Evolutionary conservation across 1,140 invertebrate species (phyloP).

Genomic region (Pseudobourletiella spinata): DNA sequence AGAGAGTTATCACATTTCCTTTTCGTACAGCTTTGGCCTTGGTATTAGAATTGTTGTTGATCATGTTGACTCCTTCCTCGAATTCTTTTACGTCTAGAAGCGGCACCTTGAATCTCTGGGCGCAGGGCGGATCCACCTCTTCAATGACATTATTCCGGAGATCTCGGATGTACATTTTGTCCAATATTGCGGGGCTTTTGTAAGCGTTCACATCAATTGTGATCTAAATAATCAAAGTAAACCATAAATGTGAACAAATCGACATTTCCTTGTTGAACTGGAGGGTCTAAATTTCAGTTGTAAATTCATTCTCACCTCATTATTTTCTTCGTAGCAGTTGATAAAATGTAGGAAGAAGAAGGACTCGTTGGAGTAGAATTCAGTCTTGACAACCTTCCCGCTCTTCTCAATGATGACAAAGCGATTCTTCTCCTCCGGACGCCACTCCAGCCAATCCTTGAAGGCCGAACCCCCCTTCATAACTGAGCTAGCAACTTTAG

Average conservation of each 20-base stretch:
- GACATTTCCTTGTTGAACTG: too few relatives aligned
- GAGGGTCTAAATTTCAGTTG: too few relatives aligned
- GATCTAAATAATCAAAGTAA: slow-evolving; percentile 37
- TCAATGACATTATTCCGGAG: slow-evolving; percentile 37
- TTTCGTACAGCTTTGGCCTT: slow-evolving; percentile 32
- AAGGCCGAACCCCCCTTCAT: slow-evolving; percentile 37
- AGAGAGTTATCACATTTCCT: slow-evolving; percentile 32
- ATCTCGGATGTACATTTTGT: slow-evolving; percentile 40
- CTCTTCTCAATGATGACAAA: slow-evolving; percentile 45
- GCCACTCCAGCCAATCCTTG: slow-evolving; percentile 46
- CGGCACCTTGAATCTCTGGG: slow-evolving; percentile 39
- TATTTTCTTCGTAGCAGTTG: slow-evolving; percentile 48
- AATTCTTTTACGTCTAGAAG: slow-evolving; percentile 22
- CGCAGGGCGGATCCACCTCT: slow-evolving; percentile 35
- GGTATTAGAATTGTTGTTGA: slow-evolving; percentile 6
- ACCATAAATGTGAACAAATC: background rate
- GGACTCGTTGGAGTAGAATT: slow-evolving; percentile 41
- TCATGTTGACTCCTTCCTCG: slow-evolving; percentile 20
- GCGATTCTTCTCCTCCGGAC: slow-evolving; percentile 39
- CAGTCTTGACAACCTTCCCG: slow-evolving; percentile 41
- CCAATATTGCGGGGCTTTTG: slow-evolving; percentile 40
- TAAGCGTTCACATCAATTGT: slow-evolving; percentile 41
- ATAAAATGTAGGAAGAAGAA: slow-evolving; percentile 50
- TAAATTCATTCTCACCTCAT: too few relatives aligned
- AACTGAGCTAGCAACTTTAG: slow-evolving; percentile 39